Evolutionary conservation across 2,888 invertebrate genomes (phyloP).

Genomic region (Laothoe populi): DNA sequence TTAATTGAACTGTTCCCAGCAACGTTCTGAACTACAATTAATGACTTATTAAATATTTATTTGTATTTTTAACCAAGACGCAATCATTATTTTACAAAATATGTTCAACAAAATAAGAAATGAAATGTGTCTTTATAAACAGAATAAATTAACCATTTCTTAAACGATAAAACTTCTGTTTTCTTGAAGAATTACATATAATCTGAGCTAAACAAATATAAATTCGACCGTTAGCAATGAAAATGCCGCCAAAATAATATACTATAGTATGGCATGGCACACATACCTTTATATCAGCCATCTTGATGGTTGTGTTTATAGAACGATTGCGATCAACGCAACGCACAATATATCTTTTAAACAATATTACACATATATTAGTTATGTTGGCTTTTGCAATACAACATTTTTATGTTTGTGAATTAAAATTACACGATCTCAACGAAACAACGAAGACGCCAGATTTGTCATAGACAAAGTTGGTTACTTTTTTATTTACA

Average conservation of each 20-base stretch:
- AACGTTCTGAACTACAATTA: no score
- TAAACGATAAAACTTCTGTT: not conserved
- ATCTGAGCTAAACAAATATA: conserved; percentile 45
- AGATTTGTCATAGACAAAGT: conserved; percentile 59
- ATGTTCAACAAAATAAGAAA: not conserved
- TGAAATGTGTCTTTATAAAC: not conserved
- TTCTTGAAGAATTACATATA: not conserved
- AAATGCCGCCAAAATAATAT: conserved; percentile 83
- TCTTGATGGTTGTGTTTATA: conserved; percentile 67
- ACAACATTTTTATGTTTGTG: conserved; percentile 62
- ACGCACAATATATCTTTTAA: conserved; percentile 57
- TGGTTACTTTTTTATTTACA: conserved; percentile 36
- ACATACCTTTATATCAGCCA: conserved; percentile 84
- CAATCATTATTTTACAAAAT: not conserved
- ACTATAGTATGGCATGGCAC: conserved; percentile 34
- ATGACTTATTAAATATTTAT: no score
- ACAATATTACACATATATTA: conserved; percentile 56
- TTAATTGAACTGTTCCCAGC: no score
- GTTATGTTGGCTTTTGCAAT: conserved; percentile 53
- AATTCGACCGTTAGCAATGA: conserved; percentile 72
- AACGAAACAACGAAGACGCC: conserved; percentile 70
- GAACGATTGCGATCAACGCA: conserved; percentile 72
- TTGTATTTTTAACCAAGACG: no score
- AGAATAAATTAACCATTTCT: not conserved
- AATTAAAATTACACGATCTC: conserved; percentile 53